Percentiles rank a stretch among this genome's conserved stretches.
Evolutionary conservation across 2,797 vertebrate genomes (phyloP).

Genomic region (Lerista edwardsae): DNA sequence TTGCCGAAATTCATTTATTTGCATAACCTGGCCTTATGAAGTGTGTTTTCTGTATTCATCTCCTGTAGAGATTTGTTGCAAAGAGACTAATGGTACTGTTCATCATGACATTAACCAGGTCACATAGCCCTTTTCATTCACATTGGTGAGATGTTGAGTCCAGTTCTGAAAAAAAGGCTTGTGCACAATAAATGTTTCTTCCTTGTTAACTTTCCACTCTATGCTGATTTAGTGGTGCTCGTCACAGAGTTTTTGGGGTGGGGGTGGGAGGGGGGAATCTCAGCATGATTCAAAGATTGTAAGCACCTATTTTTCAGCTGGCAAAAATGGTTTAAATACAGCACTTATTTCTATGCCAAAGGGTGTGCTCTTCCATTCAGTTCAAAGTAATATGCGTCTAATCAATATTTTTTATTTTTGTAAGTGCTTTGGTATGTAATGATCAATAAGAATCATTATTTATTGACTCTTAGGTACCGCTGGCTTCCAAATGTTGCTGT

Average conservation of each 20-base stretch:
- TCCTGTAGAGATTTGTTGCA: not conserved
- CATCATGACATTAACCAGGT: not conserved
- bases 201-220: not conserved
- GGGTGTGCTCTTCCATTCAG: constrained; percentile 2
- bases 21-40: not conserved
- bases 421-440: not conserved
- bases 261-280: too few species aligned
- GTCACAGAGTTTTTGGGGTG: not conserved
- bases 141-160: not conserved
- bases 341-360: not conserved
- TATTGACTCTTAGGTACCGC: not conserved
- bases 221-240: not conserved
- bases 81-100: not conserved
- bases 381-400: not conserved
- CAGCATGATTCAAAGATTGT: not conserved
- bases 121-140: not conserved
- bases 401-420: not conserved
- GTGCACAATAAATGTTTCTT: not conserved
- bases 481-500: not conserved
- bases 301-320: not conserved
- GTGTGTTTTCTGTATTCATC: not conserved
- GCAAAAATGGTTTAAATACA: not conserved
- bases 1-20: constrained; percentile 10
- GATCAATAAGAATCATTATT: constrained; percentile 17
- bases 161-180: not conserved